Conservation (phyloP, 2,888 invertebrate genomes). For the Cremastobaeus sp. region DNA sequence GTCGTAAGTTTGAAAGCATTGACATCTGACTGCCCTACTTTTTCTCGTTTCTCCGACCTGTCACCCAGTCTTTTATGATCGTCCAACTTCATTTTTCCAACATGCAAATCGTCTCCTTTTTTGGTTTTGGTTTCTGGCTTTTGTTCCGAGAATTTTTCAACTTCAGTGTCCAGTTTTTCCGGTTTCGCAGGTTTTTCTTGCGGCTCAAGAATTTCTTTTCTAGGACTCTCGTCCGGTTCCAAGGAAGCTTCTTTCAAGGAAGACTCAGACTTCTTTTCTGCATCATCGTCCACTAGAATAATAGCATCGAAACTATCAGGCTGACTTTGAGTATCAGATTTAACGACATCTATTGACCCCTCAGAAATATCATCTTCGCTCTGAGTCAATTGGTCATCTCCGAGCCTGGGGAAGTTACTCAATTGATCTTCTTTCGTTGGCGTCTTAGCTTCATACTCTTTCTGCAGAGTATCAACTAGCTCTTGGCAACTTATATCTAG, state of each 20-base stretch:
- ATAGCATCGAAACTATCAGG: constrained; percentile 53
- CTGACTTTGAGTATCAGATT: constrained; percentile 55
- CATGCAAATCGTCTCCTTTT: constrained; percentile 40
- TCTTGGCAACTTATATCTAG: constrained; percentile 75
- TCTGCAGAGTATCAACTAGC: constrained; percentile 73
- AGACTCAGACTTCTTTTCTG: constrained; percentile 31
- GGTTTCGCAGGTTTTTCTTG: constrained; percentile 11
- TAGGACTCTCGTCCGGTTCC: constrained; percentile 23
- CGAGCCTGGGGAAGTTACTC: constrained; percentile 54
- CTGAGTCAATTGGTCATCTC: constrained; percentile 53
- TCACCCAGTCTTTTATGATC: constrained; percentile 69
- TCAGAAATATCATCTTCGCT: constrained; percentile 62
- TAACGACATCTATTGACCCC: constrained; percentile 38
- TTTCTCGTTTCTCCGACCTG: constrained; percentile 70
- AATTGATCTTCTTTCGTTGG: constrained; percentile 69
- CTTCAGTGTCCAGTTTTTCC: constrained; percentile 8
- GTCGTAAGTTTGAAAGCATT: constrained; percentile 79
- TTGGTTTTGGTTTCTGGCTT: constrained; percentile 80
- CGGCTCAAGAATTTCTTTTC: constrained; percentile 23
- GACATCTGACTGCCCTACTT: constrained; percentile 67
- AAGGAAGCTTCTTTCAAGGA: constrained; percentile 43
- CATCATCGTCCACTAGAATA: constrained; percentile 38
- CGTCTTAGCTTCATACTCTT: constrained; percentile 74
- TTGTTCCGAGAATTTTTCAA: constrained; percentile 66
- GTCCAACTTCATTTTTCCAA: constrained; percentile 58